Evolutionary conservation across 2,797 vertebrate species (phyloP).

Genomic region (Acanthopagrus latus): DNA sequence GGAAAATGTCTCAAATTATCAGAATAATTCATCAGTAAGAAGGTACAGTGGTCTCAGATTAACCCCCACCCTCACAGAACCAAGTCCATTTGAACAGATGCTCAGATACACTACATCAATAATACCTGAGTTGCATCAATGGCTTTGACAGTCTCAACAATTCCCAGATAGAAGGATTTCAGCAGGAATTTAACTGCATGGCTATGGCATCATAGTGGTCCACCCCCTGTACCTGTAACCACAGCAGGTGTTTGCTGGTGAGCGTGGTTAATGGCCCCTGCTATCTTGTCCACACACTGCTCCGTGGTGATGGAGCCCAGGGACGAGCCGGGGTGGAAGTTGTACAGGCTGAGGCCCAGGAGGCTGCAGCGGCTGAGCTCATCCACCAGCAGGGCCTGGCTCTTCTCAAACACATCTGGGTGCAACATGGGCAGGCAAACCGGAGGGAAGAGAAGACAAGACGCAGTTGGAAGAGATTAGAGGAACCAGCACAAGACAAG

Average conservation of each 20-base stretch:
- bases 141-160: neutral
- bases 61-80: neutral
- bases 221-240: slow-evolving; percentile 78
- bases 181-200: neutral
- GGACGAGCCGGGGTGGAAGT: slow-evolving; percentile 87
- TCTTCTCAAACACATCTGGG: slow-evolving; percentile 87
- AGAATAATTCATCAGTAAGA: neutral
- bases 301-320: slow-evolving; percentile 81
- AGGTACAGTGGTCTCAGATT: neutral
- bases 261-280: slow-evolving; percentile 84
- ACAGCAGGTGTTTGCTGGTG: slow-evolving; percentile 82
- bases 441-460: neutral
- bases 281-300: slow-evolving; percentile 84
- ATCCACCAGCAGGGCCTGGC: slow-evolving; percentile 85
- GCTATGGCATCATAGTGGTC: neutral
- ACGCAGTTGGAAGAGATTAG: slow-evolving; percentile 6
- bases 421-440: slow-evolving; percentile 12
- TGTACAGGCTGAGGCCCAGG: slow-evolving; percentile 85
- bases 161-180: neutral
- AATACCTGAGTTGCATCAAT: neutral
- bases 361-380: slow-evolving; percentile 85
- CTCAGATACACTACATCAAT: neutral
- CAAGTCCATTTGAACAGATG: neutral
- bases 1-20: neutral
- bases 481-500: neutral